A percentile compares a stretch with the other conserved stretches of the same genome.
Conservation (phyloP, 2,113 vertebrate species). For the Bucco capensis region DNA sequence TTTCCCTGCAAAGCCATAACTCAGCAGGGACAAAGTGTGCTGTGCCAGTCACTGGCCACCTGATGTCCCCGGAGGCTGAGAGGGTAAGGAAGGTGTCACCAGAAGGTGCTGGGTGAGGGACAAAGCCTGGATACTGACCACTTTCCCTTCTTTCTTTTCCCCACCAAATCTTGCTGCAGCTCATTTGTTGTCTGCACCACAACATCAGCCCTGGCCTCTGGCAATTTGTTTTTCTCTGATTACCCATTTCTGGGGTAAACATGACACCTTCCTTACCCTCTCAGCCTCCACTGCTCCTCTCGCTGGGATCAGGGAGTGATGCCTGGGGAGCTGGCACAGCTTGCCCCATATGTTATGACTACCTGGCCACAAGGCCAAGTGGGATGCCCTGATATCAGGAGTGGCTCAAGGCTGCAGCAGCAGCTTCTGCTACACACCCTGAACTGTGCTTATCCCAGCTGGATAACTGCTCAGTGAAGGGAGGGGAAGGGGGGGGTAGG, state of each 20-base stretch:
- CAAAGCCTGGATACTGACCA: background rate
- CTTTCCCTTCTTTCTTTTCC: background rate
- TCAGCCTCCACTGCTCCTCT: too few relatives aligned
- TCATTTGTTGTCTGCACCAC: background rate
- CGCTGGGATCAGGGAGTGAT: fast-evolving
- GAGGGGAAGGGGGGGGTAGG: too few relatives aligned
- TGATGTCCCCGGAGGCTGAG: slow-evolving; percentile 55
- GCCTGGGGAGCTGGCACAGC: background rate
- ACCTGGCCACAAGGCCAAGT: slow-evolving; percentile 53
- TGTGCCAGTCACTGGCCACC: slow-evolving; percentile 54
- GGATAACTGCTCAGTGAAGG: background rate
- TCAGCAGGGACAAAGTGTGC: slow-evolving; percentile 13
- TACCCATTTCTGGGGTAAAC: background rate
- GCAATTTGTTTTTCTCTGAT: slow-evolving; percentile 16
- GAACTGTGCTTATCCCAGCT: background rate
- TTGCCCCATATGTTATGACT: slow-evolving; percentile 42
- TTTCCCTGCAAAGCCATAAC: slow-evolving; percentile 23
- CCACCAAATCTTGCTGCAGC: background rate
- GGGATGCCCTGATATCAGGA: slow-evolving; percentile 24
- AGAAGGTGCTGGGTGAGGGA: background rate
- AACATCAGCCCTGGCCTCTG: background rate
- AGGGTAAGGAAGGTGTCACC: slow-evolving; percentile 15
- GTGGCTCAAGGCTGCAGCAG: slow-evolving; percentile 42
- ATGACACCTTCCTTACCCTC: too few relatives aligned
- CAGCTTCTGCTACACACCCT: too few relatives aligned